Evolutionary conservation across 92 coral and sea anemone species (phyloP).

Genomic region (Phymanthus crucifer): DNA sequence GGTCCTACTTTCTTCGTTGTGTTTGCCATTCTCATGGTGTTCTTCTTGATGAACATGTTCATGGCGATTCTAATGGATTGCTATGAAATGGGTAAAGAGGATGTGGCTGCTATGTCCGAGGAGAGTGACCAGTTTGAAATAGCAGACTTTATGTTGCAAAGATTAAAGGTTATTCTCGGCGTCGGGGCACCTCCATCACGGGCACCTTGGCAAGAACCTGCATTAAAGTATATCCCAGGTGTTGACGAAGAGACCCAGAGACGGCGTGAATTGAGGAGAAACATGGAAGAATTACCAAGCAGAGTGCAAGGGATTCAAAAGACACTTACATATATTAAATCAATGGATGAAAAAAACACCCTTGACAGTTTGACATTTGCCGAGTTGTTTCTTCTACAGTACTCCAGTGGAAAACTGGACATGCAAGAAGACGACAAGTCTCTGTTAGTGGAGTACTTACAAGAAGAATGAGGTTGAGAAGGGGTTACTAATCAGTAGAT

Average conservation of each 20-base stretch:
- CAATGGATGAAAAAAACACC: not conserved
- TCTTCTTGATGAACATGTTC: slow-evolving; percentile 43
- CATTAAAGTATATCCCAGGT: slow-evolving; percentile 12
- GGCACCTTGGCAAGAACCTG: slow-evolving; percentile 36
- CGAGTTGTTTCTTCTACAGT: not conserved
- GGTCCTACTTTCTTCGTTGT: slow-evolving; percentile 37
- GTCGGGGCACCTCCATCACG: slow-evolving; percentile 9
- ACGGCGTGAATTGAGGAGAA: slow-evolving; percentile 1
- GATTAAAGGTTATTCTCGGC: slow-evolving; percentile 27
- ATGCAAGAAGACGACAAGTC: not conserved
- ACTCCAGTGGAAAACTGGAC: not conserved
- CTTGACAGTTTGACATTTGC: not conserved
- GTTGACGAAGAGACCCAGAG: slow-evolving; percentile 18
- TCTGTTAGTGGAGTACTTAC: not conserved
- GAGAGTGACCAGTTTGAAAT: slow-evolving; percentile 36
- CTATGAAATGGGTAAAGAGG: slow-evolving; percentile 32
- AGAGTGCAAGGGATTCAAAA: not conserved
- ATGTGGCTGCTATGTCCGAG: not conserved
- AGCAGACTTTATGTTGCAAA: slow-evolving; percentile 44
- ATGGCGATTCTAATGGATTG: slow-evolving; percentile 35
- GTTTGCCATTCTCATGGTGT: slow-evolving; percentile 33
- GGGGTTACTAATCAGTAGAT: no score
- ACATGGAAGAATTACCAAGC: slow-evolving; percentile 5
- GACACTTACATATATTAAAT: not conserved
- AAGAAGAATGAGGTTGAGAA: slow-evolving; percentile 1